phyloP scores from a whole-genome alignment of 1,140 invertebrate genomes.

The Drosophila virilis region DNA sequence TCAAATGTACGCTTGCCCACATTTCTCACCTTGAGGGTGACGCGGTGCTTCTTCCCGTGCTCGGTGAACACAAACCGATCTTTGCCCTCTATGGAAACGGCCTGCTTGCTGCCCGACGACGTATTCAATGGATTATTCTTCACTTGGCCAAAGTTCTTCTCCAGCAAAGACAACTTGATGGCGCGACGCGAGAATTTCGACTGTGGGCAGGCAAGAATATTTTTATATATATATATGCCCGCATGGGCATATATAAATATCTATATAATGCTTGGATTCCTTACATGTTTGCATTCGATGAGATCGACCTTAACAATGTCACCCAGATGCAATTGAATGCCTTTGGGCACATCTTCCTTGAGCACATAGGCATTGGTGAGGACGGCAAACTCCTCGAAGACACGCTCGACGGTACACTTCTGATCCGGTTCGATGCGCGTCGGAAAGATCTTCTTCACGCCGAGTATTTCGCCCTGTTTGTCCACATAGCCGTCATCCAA shows the following conservation, averaged over 20 bases:
- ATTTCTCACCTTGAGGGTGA: conserved; percentile 82
- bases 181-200: conserved; percentile 59
- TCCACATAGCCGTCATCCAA: conserved; percentile 64
- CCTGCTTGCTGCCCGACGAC: conserved; percentile 54
- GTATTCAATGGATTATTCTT: neutral
- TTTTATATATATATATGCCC: too few relatives aligned
- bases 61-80: conserved; percentile 76
- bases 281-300: conserved; percentile 72
- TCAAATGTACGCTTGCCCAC: conserved; percentile 62
- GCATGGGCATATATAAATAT: too few relatives aligned
- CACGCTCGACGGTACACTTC: conserved; percentile 49
- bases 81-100: conserved; percentile 84
- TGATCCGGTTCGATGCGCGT: conserved; percentile 41
- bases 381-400: conserved; percentile 45
- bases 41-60: conserved; percentile 75
- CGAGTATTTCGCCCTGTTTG: conserved; percentile 67
- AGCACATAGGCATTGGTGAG: conserved; percentile 57
- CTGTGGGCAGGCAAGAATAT: conserved; percentile 30
- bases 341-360: conserved; percentile 42
- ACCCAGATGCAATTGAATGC: conserved; percentile 48
- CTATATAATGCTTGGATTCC: conserved; percentile 4
- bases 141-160: conserved; percentile 56
- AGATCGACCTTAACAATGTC: conserved; percentile 66
- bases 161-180: conserved; percentile 56
- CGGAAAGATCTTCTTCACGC: conserved; percentile 60